phyloP scores from a whole-genome alignment of 2,888 invertebrate genomes.

The Lochmaea capreae region DNA sequence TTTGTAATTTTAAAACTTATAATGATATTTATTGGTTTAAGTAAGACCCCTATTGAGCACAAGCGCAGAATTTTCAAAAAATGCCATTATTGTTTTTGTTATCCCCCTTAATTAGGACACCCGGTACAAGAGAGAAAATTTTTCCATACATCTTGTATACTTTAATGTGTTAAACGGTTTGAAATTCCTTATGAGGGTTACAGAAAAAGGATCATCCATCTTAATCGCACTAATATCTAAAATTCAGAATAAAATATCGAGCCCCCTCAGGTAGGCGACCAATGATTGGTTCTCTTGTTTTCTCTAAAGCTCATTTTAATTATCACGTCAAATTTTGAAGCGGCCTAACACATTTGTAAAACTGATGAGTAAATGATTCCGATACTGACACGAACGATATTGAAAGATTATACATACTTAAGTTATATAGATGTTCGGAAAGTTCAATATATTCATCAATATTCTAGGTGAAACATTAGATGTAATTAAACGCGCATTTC shows the following conservation, averaged over 20 bases:
- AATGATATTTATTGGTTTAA: too few relatives aligned
- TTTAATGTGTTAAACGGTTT: not conserved
- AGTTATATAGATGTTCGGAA: constrained; percentile 25
- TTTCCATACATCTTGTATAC: not conserved
- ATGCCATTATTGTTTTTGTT: too few relatives aligned
- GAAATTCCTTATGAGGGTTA: not conserved
- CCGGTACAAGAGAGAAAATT: not conserved
- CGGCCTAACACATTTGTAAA: constrained; percentile 34
- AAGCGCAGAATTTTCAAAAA: too few relatives aligned
- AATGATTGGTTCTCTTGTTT: constrained; percentile 24
- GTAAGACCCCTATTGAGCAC: too few relatives aligned
- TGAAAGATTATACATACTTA: constrained; percentile 32
- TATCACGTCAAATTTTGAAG: constrained; percentile 37
- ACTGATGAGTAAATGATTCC: constrained; percentile 30
- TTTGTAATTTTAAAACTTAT: too few relatives aligned
- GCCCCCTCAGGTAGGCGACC: constrained; percentile 10
- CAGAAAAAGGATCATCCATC: not conserved
- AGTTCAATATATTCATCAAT: constrained; percentile 33
- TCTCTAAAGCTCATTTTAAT: constrained; percentile 31
- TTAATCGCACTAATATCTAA: constrained; percentile 8
- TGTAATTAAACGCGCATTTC: constrained; percentile 18
- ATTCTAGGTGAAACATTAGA: constrained; percentile 23
- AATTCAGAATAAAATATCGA: constrained; percentile 10
- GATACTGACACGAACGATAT: constrained; percentile 23
- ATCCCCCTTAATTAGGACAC: not conserved